Base-by-base conservation (phyloP, 2,888 invertebrate species). In the Xylota sylvarum region DNA sequence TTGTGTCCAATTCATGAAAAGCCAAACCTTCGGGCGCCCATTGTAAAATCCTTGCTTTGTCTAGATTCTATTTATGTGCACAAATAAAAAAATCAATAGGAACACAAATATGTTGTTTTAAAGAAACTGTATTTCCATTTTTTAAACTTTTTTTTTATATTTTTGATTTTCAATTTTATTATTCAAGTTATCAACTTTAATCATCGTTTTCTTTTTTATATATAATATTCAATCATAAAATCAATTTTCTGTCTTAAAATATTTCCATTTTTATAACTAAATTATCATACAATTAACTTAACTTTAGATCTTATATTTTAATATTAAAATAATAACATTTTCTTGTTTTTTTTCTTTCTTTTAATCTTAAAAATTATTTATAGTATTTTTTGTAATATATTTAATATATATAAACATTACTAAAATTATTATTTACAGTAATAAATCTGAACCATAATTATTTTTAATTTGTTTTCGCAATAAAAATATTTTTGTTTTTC, bases 311-410 rank as follows among this genome's bases (percentile, higher is more conserved):
- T 88, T 56, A 84, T 27, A 85, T 85, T 67, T 87, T 70, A 76
- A 73, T 87, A 88, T 76, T 88, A 73, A 88, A 88, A 77, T 87
- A 80, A 88, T 88, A 88, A 87, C 69, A 86, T 69, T 87, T 79
- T 58, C 67, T 85, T 82, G 58, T 62, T 80, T 62, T 77, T 81
- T 40, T 69, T n/a, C n/a, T 76, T 50, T n/a, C 19, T 65, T 69
- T 76, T n/a, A 80, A 85, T 58, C 60, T 65, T 55, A 65, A n/a
- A 70, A 67, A 65, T 76, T 55, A 56, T 64, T 83, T 83, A 88
- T 86, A 88, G 88, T 88, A 89, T 79, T 85, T 76, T 86, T 72
- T 77, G 84, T 78, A 88, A 88, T 85, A 88, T 85, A 88, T 88
- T 88, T 73, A 56, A 72, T 79, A 87, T 83, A 64, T 80, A 86